Conservation (phyloP, 2,797 vertebrate genomes). For the Rousettus madagascariensis region DNA sequence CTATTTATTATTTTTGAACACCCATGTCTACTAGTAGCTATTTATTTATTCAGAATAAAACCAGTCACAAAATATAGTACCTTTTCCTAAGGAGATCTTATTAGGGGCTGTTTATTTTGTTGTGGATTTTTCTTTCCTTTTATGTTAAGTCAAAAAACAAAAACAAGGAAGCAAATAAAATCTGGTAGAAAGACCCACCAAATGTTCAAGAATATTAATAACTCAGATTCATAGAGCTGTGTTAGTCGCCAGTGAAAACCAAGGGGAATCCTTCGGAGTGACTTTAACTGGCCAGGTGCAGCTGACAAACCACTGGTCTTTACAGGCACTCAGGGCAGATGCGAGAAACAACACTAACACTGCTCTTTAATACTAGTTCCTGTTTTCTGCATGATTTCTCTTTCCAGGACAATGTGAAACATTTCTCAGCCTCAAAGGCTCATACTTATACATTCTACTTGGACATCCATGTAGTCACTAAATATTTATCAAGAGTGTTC, state of each 20-base stretch:
- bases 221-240: neutral
- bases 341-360: neutral
- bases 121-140: neutral
- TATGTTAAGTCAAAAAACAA: neutral
- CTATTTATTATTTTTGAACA: neutral
- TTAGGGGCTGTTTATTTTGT: neutral
- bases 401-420: neutral
- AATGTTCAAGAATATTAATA: neutral
- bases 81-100: neutral
- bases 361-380: neutral
- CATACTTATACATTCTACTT: neutral
- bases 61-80: neutral
- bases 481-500: neutral
- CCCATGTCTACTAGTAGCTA: neutral
- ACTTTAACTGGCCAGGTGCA: neutral
- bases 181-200: neutral
- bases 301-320: neutral
- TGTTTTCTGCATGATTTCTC: neutral
- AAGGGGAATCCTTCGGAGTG: neutral
- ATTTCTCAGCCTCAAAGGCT: neutral
- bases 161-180: neutral
- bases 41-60: constrained; percentile 16
- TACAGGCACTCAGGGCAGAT: rapidly evolving
- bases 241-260: neutral
- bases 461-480: neutral